Evolutionary conservation across 1,140 invertebrate species (phyloP), one percentile per base, ranked within the genome.

Genomic region (Drosophila littoralis): DNA sequence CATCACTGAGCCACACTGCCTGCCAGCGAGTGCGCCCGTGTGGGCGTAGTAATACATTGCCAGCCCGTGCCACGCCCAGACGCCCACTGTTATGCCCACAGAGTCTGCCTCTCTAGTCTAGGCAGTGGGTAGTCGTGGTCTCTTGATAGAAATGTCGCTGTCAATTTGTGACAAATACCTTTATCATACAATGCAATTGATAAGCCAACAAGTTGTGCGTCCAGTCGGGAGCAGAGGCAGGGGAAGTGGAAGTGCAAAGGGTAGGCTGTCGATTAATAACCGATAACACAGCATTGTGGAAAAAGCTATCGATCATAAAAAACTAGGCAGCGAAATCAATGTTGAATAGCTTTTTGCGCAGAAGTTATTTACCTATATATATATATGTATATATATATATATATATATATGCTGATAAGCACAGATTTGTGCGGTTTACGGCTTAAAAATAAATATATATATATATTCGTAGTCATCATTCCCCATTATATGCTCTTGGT

Each of bases 141-240:
- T 54, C 36, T 10, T 28, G 45, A 60, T 43, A 57, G 43, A 57
- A 64, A 40, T 73, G 81, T 60, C 61, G 36, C 73, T 71, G 77
- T 80, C 77, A 78, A 68, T 64, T 69, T 75, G 66, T 81, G 82
- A 81, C 82, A 81, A 85, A 85, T 81, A 63, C 45, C 63, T 46
- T 58, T 55, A 61, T 40, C 64, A 40, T 54, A 76, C 45, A 51
- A 40, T 65, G 50, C 46, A n/a, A 50, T 54, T 52, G 61, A 52
- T 59, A 43, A 75, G 69, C 66, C 60, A 75, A 72, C 78, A 85
- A 81, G 71, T 79, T 66, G 74, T 9, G 43, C 52, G 28, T 35
- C 40, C 32, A 17, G 15, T 1, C 33, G 32, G 13, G 13, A 43
- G 32, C 46, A 10, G 15, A 0, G 9, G 15, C 12, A 33, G 6